Evolutionary conservation across 2,113 vertebrate genomes (phyloP).

Genomic region (Rhea americana): DNA sequence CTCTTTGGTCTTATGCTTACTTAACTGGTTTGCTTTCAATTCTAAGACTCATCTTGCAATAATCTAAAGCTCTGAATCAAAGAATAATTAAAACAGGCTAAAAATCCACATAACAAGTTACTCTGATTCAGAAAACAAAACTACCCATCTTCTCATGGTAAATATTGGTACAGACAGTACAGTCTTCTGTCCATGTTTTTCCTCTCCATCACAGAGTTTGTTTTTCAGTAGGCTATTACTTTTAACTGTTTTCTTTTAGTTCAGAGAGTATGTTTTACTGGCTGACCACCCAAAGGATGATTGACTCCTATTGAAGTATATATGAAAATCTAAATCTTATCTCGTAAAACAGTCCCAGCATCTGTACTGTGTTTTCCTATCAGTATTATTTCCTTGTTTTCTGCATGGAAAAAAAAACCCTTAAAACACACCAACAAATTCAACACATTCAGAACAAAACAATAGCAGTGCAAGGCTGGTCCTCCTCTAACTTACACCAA

Average conservation of each 20-base stretch:
- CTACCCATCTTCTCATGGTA: background rate
- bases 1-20: background rate
- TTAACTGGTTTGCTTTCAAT: constrained; percentile 43
- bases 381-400: constrained; percentile 80
- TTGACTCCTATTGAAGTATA: constrained; percentile 63
- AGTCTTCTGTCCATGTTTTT: background rate
- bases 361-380: constrained; percentile 78
- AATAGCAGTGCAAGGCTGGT: background rate
- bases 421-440: constrained; percentile 14
- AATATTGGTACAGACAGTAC: background rate
- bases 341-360: constrained; percentile 76
- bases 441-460: constrained; percentile 33
- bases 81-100: background rate
- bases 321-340: constrained; percentile 77
- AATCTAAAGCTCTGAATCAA: background rate
- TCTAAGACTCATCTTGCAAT: background rate
- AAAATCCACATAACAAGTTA: background rate
- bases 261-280: background rate
- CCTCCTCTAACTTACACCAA: background rate
- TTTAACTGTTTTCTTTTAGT: constrained; percentile 16
- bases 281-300: background rate
- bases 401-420: background rate
- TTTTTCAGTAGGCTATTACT: background rate
- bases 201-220: background rate
- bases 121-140: background rate